phyloP scores from a whole-genome alignment of 2,797 vertebrate genomes.

The Microctenopoma steveboyesi region DNA sequence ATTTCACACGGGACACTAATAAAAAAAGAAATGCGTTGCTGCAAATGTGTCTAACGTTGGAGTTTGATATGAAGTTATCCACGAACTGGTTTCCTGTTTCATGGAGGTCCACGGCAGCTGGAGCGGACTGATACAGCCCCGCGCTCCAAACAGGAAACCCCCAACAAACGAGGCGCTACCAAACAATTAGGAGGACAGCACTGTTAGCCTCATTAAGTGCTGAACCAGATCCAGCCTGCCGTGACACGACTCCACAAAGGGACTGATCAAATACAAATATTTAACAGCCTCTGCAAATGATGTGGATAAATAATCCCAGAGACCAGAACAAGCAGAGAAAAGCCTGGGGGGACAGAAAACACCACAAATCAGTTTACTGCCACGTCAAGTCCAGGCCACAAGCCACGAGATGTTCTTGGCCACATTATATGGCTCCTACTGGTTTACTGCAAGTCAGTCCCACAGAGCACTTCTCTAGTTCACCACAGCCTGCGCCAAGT shows the following conservation, averaged over 20 bases:
- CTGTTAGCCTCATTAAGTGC: conserved; percentile 71
- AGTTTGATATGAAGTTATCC: conserved; percentile 69
- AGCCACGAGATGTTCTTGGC: conserved; percentile 74
- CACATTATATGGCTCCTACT: conserved; percentile 48
- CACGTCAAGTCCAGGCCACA: conserved; percentile 67
- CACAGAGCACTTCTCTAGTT: conserved; percentile 49
- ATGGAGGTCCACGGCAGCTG: conserved; percentile 69
- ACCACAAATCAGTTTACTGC: conserved; percentile 45
- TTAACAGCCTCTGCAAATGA: not conserved
- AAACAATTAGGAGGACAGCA: conserved; percentile 69
- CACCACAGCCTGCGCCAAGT: conserved; percentile 24
- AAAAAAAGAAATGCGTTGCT: not conserved
- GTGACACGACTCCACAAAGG: conserved; percentile 56
- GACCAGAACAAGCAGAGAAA: conserved; percentile 31
- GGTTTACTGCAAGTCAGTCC: conserved; percentile 58
- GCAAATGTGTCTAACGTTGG: conserved; percentile 16
- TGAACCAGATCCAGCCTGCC: conserved; percentile 28
- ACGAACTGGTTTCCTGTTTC: conserved; percentile 72
- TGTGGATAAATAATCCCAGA: conserved; percentile 27
- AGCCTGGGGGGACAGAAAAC: conserved; percentile 16
- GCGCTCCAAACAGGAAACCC: conserved; percentile 66
- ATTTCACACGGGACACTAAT: not conserved
- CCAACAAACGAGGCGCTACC: conserved; percentile 65
- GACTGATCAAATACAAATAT: conserved; percentile 23
- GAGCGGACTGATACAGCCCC: conserved; percentile 67